A percentile compares a stretch with the other conserved stretches of the same genome.
Conservation (phyloP, 2,113 vertebrate species). For the Ginglymostoma cirratum region DNA sequence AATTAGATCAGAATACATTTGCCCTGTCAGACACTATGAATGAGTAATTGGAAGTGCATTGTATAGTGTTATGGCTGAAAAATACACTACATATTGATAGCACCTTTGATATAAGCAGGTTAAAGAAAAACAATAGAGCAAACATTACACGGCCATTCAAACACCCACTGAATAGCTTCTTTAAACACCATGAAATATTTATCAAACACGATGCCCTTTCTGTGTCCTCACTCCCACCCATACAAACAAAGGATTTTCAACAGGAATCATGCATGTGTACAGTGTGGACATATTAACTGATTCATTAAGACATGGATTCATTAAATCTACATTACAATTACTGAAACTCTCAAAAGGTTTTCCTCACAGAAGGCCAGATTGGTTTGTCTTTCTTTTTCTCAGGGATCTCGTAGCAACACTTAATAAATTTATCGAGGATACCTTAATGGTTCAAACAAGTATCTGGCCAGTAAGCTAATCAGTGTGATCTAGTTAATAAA, state of each 20-base stretch:
- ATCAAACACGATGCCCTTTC: conserved; percentile 43
- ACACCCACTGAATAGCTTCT: conserved; percentile 54
- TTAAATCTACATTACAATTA: neutral
- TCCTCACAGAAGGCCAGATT: neutral
- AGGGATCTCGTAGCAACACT: neutral
- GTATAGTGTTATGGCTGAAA: conserved; percentile 57
- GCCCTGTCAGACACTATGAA: conserved; percentile 55
- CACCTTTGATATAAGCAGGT: conserved; percentile 58
- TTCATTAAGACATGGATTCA: neutral
- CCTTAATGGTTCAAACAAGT: neutral
- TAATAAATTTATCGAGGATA: neutral
- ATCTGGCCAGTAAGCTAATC: neutral
- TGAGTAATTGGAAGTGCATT: conserved; percentile 51
- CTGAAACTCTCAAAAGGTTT: neutral
- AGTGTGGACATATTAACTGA: neutral
- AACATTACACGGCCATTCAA: conserved; percentile 46
- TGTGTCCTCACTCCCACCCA: neutral
- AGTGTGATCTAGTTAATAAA: neutral
- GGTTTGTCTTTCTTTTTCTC: neutral
- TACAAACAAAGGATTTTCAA: neutral
- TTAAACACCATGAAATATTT: conserved; percentile 62
- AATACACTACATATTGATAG: conserved; percentile 52
- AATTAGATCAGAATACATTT: conserved; percentile 51
- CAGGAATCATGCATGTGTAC: neutral
- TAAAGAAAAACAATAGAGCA: conserved; percentile 55